phyloP scores from a whole-genome alignment of 2,113 vertebrate species.

The Cyphomyrus plagiostoma region DNA sequence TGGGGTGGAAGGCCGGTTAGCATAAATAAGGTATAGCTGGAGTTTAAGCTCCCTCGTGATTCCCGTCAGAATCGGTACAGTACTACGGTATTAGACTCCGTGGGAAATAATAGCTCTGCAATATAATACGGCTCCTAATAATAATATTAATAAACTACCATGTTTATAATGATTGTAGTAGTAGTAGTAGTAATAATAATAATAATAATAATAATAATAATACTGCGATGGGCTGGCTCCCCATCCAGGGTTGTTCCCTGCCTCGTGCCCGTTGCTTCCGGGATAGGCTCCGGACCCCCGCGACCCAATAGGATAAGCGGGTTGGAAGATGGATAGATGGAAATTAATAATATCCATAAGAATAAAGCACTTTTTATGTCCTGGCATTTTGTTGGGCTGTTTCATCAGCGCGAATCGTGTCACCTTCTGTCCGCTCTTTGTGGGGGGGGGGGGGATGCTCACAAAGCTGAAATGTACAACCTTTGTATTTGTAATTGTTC shows the following conservation, averaged over 20 bases:
- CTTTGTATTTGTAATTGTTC: conserved; percentile 16
- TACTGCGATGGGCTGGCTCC: too few relatives aligned
- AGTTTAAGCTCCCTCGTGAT: not conserved
- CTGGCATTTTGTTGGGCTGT: not conserved
- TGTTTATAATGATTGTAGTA: too few relatives aligned
- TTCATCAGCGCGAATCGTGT: not conserved
- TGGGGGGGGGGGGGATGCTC: not conserved
- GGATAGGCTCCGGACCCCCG: too few relatives aligned
- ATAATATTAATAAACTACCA: not conserved
- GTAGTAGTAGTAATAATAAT: too few relatives aligned
- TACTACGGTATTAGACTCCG: not conserved
- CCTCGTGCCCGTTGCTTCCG: too few relatives aligned
- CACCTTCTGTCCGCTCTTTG: not conserved
- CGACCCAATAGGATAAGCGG: too few relatives aligned
- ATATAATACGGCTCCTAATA: not conserved
- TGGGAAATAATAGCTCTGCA: not conserved
- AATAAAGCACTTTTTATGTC: not conserved
- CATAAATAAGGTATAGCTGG: not conserved
- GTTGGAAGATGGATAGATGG: too few relatives aligned
- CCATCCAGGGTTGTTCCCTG: too few relatives aligned
- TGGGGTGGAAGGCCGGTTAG: too few relatives aligned
- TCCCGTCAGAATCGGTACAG: not conserved
- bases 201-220: too few relatives aligned
- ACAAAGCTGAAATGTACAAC: not conserved
- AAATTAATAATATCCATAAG: not conserved